Evolutionary conservation across 2,797 vertebrate genomes (phyloP).

Genomic region (Cynodonichthys magdalenae): DNA sequence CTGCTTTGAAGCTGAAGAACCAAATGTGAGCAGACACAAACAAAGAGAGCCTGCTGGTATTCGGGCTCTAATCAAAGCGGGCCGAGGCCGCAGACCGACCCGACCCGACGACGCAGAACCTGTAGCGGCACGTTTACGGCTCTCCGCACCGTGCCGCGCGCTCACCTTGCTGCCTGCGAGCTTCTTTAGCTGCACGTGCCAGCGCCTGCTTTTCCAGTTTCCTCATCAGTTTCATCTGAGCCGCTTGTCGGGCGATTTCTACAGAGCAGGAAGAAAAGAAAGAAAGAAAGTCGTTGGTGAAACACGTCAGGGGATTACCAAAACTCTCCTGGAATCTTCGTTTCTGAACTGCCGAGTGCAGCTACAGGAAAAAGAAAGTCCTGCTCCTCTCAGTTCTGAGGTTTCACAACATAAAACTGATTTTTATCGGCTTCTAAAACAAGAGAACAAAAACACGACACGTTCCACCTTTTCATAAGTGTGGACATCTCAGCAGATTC

Average conservation of each 20-base stretch:
- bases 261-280: conserved; percentile 41
- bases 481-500: too few relatives aligned
- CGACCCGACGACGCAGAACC: conserved; percentile 16
- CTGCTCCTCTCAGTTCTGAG: too few relatives aligned
- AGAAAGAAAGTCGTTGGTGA: conserved; percentile 7
- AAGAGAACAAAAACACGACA: too few relatives aligned
- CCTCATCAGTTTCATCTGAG: conserved; percentile 97
- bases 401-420: too few relatives aligned
- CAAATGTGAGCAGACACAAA: too few relatives aligned
- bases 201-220: conserved; percentile 98
- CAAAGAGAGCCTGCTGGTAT: conserved; percentile 21
- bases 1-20: too few relatives aligned
- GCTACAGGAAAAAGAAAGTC: too few relatives aligned
- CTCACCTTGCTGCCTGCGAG: conserved; percentile 95
- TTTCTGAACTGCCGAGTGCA: too few relatives aligned
- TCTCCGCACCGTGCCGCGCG: neutral
- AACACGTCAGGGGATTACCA: conserved; percentile 13
- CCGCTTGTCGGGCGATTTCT: conserved; percentile 98
- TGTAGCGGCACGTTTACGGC: conserved; percentile 18
- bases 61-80: conserved; percentile 38
- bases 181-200: conserved; percentile 95
- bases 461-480: too few relatives aligned
- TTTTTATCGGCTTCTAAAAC: too few relatives aligned
- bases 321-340: conserved; percentile 9
- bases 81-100: conserved; percentile 37